Percentiles rank a stretch among this genome's conserved stretches.
Conservation (phyloP, 2,797 vertebrate species). For the Enteromius treurensis region DNA sequence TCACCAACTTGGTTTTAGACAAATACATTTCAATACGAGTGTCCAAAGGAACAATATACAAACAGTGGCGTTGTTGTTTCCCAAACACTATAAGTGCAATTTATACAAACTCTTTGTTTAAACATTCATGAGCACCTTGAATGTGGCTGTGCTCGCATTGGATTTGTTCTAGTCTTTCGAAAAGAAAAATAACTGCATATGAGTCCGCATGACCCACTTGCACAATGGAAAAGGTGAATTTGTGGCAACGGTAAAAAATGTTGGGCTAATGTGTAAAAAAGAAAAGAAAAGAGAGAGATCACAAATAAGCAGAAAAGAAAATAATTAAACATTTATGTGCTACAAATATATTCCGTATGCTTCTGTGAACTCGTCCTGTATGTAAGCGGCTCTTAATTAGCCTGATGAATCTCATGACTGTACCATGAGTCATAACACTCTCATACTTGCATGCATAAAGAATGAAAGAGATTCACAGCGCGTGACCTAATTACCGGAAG, state of each 20-base stretch:
- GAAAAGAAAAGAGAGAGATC: not conserved
- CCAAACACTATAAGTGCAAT: conserved; percentile 48
- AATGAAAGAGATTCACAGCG: conserved; percentile 13
- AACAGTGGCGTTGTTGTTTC: conserved; percentile 32
- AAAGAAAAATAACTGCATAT: conserved; percentile 48
- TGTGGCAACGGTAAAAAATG: not conserved
- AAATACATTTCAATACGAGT: conserved; percentile 18
- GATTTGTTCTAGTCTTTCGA: conserved; percentile 63
- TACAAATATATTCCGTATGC: not conserved
- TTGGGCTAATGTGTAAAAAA: not conserved
- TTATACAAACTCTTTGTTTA: conserved; percentile 60
- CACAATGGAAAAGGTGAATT: conserved; percentile 19
- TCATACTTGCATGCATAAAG: conserved; percentile 17
- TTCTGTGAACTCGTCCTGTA: conserved; percentile 5
- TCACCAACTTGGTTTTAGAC: not conserved
- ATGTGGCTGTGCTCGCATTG: conserved; percentile 52
- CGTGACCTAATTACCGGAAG: conserved; percentile 53
- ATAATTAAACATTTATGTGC: conserved; percentile 27
- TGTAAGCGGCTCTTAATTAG: conserved; percentile 20
- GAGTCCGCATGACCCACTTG: conserved; percentile 28
- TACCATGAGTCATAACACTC: conserved; percentile 17
- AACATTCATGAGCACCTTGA: conserved; percentile 60
- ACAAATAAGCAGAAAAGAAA: conserved; percentile 2
- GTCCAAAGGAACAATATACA: conserved; percentile 11
- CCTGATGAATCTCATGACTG: conserved; percentile 27